Evolutionary conservation across 2,113 vertebrate genomes (phyloP).

Genomic region (Antechinus stuartii): DNA sequence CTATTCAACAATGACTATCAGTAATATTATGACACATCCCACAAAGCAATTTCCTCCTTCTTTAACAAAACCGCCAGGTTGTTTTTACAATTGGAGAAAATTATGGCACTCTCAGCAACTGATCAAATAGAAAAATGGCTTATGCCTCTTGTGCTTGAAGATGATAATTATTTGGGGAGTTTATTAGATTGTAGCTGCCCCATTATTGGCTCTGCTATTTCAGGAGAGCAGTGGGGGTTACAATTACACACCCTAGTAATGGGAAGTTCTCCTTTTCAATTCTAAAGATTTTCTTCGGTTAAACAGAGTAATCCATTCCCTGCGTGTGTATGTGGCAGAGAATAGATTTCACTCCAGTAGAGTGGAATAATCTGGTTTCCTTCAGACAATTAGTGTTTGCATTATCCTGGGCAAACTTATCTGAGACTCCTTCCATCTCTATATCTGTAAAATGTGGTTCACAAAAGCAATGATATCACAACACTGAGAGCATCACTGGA

Average conservation of each 20-base stretch:
- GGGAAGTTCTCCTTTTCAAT: not conserved
- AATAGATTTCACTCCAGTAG: not conserved
- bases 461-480: not conserved
- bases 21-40: slow-evolving; percentile 54
- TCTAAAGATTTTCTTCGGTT: not conserved
- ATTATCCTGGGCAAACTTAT: not conserved
- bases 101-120: not conserved
- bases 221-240: not conserved
- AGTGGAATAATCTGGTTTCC: not conserved
- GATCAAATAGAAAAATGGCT: not conserved
- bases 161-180: not conserved
- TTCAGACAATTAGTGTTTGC: not conserved
- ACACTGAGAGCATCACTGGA: not conserved
- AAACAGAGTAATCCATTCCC: not conserved
- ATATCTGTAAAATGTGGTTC: not conserved
- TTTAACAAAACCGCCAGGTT: not conserved
- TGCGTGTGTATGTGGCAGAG: not conserved
- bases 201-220: not conserved
- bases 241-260: fast-evolving
- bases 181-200: no score
- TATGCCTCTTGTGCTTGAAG: not conserved
- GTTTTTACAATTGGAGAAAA: slow-evolving; percentile 34
- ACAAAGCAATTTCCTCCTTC: not conserved
- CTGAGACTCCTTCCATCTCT: not conserved
- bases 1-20: slow-evolving; percentile 2